Percentiles rank a stretch among this genome's conserved stretches.
These are phyloP conservation scores for Salmo trutta DNA, from an alignment of 2,797 vertebrate genomes.

Conservation along the genomic window DNA sequence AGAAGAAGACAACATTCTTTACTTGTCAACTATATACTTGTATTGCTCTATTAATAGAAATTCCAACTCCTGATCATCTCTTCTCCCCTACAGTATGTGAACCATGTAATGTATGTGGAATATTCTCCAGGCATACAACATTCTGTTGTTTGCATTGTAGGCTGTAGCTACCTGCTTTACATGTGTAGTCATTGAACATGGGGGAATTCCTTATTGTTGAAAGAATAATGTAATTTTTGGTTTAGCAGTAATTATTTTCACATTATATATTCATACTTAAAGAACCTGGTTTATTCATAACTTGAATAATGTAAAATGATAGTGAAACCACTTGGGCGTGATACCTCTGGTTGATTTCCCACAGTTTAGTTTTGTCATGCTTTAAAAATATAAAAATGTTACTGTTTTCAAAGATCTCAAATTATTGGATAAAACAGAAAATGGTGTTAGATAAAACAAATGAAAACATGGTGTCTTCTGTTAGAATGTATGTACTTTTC, in stretches of 20 bases:
- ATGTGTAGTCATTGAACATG: neutral
- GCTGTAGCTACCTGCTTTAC: neutral
- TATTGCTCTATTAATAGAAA: neutral
- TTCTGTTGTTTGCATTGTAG: neutral
- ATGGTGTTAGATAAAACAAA: neutral
- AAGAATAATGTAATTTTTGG: neutral
- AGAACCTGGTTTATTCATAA: too few relatives aligned
- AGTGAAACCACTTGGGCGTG: neutral
- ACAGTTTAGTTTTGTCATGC: neutral
- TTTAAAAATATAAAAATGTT: too few relatives aligned
- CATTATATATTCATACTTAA: too few relatives aligned
- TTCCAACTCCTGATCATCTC: neutral
- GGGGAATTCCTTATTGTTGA: neutral
- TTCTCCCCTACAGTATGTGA: too few relatives aligned
- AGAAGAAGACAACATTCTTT: too few relatives aligned
- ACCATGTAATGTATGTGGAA: too few relatives aligned
- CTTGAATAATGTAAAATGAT: neutral
- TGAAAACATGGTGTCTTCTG: neutral
- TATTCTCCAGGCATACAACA: neutral
- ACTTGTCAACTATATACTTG: neutral
- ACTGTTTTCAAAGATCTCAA: neutral
- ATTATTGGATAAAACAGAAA: neutral
- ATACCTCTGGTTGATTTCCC: neutral
- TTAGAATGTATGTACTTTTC: slow-evolving; percentile 38
- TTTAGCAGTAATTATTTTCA: too few relatives aligned